phyloP scores from a whole-genome alignment of 2,797 vertebrate genomes.

The Neopelma chrysocephalum region DNA sequence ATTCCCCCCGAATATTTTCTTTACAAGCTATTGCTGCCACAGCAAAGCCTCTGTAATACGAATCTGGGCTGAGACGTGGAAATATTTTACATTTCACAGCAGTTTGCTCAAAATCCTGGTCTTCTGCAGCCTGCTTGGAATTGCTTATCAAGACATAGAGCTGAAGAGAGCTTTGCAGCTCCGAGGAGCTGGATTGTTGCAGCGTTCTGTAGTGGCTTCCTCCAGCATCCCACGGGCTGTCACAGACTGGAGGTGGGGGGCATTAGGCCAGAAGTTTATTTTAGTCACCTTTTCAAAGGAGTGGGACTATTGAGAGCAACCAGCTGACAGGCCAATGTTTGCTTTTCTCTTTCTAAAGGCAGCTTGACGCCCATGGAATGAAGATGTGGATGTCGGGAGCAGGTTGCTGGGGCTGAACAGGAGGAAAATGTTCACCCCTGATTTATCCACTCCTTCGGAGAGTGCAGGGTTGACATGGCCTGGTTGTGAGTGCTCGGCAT shows the following conservation, averaged over 20 bases:
- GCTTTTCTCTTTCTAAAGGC: slow-evolving; percentile 3
- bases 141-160: neutral
- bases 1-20: accelerated
- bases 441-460: neutral
- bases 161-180: neutral
- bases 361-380: neutral
- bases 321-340: neutral
- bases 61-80: neutral
- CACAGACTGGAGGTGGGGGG: neutral
- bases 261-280: neutral
- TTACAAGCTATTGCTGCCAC: neutral
- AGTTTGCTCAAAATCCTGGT: neutral
- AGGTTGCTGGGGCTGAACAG: slow-evolving; percentile 14
- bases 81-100: slow-evolving; percentile 1
- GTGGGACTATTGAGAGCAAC: neutral
- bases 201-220: neutral
- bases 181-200: neutral
- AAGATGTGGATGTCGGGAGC: neutral
- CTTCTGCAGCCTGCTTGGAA: neutral
- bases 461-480: neutral
- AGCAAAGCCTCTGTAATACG: neutral
- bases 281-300: neutral
- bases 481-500: neutral
- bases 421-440: neutral
- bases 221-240: neutral